Conservation (phyloP, 92 coral and sea anemone genomes). For the Montipora capitata region DNA sequence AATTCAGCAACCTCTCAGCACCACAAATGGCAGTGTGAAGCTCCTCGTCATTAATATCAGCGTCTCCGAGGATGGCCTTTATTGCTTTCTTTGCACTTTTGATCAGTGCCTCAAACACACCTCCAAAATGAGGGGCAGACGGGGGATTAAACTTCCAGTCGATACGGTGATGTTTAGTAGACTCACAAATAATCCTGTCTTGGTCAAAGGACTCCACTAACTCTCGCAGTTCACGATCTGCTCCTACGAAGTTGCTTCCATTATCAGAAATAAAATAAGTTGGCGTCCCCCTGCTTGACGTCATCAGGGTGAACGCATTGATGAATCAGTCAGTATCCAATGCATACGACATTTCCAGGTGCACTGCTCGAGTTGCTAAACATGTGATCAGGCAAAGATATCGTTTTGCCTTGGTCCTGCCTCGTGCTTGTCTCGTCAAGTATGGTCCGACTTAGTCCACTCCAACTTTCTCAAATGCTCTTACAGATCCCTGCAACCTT, state of each 20-base stretch:
- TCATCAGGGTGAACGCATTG: conserved; percentile 73
- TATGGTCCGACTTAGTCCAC: conserved; percentile 65
- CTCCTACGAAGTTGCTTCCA: conserved; percentile 75
- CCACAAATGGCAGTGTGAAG: conserved; percentile 35
- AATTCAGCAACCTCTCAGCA: conserved; percentile 37
- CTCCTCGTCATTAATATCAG: conserved; percentile 44
- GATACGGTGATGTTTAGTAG: conserved; percentile 40
- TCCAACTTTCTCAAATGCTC: conserved; percentile 68
- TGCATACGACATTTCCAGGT: conserved; percentile 43
- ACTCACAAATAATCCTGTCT: conserved; percentile 24
- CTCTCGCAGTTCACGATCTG: conserved; percentile 36
- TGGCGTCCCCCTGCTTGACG: conserved; percentile 64
- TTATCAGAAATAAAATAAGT: conserved; percentile 55
- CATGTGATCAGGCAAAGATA: conserved; percentile 77
- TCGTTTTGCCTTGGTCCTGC: conserved; percentile 53
- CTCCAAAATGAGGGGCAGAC: conserved; percentile 64
- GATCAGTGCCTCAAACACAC: conserved; percentile 40
- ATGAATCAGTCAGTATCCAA: conserved; percentile 54
- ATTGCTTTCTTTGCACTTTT: conserved; percentile 21
- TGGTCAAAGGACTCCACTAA: conserved; percentile 39
- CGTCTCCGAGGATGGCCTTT: conserved; percentile 51
- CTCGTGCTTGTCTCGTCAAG: conserved; percentile 68
- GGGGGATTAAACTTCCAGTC: conserved; percentile 69
- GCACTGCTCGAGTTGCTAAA: conserved; percentile 68
- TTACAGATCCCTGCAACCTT: conserved; percentile 32